Percentiles rank a stretch among this genome's conserved stretches.
phyloP scores from a whole-genome alignment of 2,888 invertebrate genomes.

The Drosophila colorata region DNA sequence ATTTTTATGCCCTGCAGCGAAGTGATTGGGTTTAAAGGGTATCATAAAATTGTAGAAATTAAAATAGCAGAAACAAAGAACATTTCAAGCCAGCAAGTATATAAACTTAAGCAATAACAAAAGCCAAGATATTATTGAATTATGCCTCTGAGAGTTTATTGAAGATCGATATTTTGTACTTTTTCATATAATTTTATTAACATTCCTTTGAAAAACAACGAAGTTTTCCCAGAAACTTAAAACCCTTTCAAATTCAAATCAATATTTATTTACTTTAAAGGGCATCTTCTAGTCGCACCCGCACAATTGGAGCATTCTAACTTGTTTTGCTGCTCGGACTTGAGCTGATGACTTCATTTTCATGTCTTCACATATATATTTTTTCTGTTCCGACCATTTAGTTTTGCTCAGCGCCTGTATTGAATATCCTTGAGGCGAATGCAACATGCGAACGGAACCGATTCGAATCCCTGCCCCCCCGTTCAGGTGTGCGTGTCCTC shows the following conservation, averaged over 20 bases:
- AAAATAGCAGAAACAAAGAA: too few species aligned
- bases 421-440: conserved; percentile 48
- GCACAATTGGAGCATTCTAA: neutral
- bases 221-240: neutral
- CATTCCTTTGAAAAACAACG: neutral
- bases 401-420: conserved; percentile 38
- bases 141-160: too few species aligned
- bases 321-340: conserved; percentile 17
- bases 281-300: conserved; percentile 6
- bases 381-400: conserved; percentile 18
- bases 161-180: too few species aligned
- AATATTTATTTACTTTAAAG: neutral
- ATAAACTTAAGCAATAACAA: too few species aligned
- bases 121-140: too few species aligned
- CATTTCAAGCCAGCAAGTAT: too few species aligned
- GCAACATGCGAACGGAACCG: conserved; percentile 61
- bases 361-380: conserved; percentile 19
- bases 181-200: too few species aligned
- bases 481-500: conserved; percentile 25
- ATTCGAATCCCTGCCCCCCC: conserved; percentile 4
- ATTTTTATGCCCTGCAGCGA: conserved; percentile 48
- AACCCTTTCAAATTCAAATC: too few species aligned
- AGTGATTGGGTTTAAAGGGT: neutral
- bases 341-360: conserved; percentile 67
- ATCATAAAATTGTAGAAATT: too few species aligned